These are phyloP conservation scores for Drosophila nasuta DNA, from an alignment of 1,140 invertebrate species.

Conservation along the genomic window DNA sequence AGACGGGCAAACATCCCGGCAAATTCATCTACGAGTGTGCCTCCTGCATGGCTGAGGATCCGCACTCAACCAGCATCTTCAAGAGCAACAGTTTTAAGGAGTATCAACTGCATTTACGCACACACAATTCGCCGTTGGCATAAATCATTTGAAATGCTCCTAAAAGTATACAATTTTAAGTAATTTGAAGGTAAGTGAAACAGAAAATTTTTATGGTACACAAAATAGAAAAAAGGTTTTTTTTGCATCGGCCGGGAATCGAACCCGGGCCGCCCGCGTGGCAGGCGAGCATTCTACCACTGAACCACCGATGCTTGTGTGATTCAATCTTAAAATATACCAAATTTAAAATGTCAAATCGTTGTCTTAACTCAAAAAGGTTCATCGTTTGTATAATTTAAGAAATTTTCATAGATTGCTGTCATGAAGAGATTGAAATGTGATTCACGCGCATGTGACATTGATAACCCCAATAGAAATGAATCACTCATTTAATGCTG, in stretches of 20 bases:
- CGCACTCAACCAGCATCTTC: conserved; percentile 42
- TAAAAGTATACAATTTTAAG: background rate
- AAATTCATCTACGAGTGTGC: conserved; percentile 91
- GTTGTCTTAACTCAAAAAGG: background rate
- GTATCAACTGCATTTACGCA: conserved; percentile 57
- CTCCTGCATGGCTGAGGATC: conserved; percentile 85
- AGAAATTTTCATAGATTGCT: too few relatives aligned
- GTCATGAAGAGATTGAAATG: too few relatives aligned
- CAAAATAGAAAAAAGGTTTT: background rate
- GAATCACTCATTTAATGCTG: too few relatives aligned
- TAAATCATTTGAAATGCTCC: background rate
- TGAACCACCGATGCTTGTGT: conserved; percentile 40
- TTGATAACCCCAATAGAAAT: too few relatives aligned
- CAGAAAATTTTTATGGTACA: background rate
- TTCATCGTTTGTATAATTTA: background rate
- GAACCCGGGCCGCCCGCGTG: conserved; percentile 90
- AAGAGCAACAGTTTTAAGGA: conserved; percentile 69
- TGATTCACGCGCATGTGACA: too few relatives aligned
- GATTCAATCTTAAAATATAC: background rate
- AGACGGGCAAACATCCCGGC: conserved; percentile 91
- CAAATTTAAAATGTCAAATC: background rate
- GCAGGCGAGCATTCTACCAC: conserved; percentile 58
- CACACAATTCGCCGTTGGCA: conserved; percentile 24
- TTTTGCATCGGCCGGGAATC: conserved; percentile 91
- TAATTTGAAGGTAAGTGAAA: background rate